Evolutionary conservation across 2,797 vertebrate genomes (phyloP), one percentile per base, ranked within the genome.

Genomic region (Premnoplex brunnescens): DNA sequence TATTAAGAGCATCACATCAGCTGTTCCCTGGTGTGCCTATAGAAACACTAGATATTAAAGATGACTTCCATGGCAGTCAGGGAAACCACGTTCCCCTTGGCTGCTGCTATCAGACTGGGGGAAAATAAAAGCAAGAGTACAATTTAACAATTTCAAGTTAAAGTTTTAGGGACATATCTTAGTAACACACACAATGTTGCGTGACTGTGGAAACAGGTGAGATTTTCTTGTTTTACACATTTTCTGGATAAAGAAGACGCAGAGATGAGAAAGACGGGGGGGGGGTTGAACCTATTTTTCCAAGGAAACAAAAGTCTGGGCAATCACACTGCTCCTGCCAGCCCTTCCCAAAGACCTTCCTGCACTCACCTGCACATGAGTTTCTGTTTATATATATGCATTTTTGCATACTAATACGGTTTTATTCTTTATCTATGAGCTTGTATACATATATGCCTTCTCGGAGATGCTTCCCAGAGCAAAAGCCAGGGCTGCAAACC

Each of bases 121-220:
- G 7, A 41, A 72, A 74, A 37, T 3, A 48, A 67, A 16, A 16
- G 9, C 12, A 49, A 49, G 12, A 9, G 12, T 34, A 18, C 28
- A 72, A 72, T n/a, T 19, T 5, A 68, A 56, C 26, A 17, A 7
- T 60, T 54, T 52, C 44, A 32, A 82, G 46, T 6, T 37, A n/a
- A 54, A 75, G 30, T 49, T 52, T 49, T 7, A 34, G 58, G 32
- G 44, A 13, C 23, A 1, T 18, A 24, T 13, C 26, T 52, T 69
- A 30, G 28, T 7, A 32, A 72, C 1, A 4, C 36, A 13, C 27
- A 49, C 0, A 0, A 22, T 1, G 6, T 27, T 82, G 22, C 4
- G 36, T 67, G 66, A 14, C 49, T 87, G 37, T 78, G 93, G 78
- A 37, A 78, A 64, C 3, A 28, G 16, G n/a, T 4, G 55, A 44